These are phyloP conservation scores for Scelioninae gen. 1 DNA, from an alignment of 2,888 invertebrate genomes.

Conservation along the genomic window DNA sequence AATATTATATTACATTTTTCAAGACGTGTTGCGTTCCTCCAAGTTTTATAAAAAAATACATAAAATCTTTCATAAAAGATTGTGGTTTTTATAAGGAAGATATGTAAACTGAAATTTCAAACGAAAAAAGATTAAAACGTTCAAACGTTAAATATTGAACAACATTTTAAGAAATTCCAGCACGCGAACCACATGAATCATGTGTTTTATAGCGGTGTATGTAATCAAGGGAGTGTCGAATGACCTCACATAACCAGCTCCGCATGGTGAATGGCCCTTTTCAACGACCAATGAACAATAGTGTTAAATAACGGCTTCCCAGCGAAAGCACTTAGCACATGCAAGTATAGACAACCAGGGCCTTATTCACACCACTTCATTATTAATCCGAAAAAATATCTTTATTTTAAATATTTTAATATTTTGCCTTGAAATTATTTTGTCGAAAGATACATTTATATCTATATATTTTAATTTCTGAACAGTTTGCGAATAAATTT, in stretches of 20 bases:
- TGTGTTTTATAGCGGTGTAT: conserved; percentile 52
- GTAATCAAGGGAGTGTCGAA: conserved; percentile 62
- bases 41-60: no score
- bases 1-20: no score
- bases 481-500: no score
- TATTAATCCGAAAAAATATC: conserved; percentile 4
- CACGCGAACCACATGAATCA: conserved; percentile 62
- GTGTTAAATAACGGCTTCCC: conserved; percentile 52
- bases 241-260: conserved; percentile 53
- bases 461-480: no score
- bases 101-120: no score
- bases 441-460: no score
- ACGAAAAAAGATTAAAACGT: no score
- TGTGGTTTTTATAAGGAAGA: neutral
- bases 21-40: no score
- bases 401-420: no score
- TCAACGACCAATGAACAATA: conserved; percentile 62
- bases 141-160: neutral
- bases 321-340: conserved; percentile 53
- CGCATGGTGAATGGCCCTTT: conserved; percentile 62
- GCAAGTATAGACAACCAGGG: conserved; percentile 34
- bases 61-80: no score
- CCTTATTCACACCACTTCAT: conserved; percentile 27
- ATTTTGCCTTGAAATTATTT: no score
- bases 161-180: conserved; percentile 53